These are phyloP conservation scores for Hydrotaea cyrtoneurina DNA, from an alignment of 2,888 invertebrate species.

Conservation along the genomic window DNA sequence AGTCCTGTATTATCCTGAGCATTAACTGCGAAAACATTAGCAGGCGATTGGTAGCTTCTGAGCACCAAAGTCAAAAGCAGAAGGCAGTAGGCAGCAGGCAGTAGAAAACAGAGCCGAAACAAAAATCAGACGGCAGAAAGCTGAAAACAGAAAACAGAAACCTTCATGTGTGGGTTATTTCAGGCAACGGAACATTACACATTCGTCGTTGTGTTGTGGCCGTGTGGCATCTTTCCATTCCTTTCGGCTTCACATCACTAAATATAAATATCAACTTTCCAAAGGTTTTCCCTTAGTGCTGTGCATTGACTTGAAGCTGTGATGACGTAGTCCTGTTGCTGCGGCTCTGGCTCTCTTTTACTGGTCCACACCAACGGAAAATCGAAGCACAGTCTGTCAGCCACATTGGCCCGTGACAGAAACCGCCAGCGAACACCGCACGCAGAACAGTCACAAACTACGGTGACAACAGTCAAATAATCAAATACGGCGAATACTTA, in stretches of 20 bases:
- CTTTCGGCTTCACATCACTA: slow-evolving; percentile 57
- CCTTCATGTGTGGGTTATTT: not conserved
- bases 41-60: slow-evolving; percentile 30
- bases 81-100: slow-evolving; percentile 7
- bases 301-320: slow-evolving; percentile 67
- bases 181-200: slow-evolving; percentile 41
- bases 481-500: not conserved
- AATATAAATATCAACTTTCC: slow-evolving; percentile 63
- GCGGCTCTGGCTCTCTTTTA: slow-evolving; percentile 57
- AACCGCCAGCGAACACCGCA: not conserved
- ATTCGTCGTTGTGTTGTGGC: slow-evolving; percentile 43
- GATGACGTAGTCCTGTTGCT: slow-evolving; percentile 65
- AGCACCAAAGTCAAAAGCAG: slow-evolving; percentile 13
- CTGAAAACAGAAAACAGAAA: not conserved
- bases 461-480: not conserved
- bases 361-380: no score
- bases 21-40: slow-evolving; percentile 48
- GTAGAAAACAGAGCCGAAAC: slow-evolving; percentile 6
- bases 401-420: not conserved
- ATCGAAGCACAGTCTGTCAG: not conserved
- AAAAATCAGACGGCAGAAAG: not conserved
- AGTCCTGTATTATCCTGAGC: slow-evolving; percentile 67
- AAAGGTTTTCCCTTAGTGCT: slow-evolving; percentile 66
- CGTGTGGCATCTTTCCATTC: slow-evolving; percentile 44
- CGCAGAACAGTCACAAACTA: not conserved